phyloP scores from a whole-genome alignment of 2,888 invertebrate genomes.

The Pheosia gnoma region DNA sequence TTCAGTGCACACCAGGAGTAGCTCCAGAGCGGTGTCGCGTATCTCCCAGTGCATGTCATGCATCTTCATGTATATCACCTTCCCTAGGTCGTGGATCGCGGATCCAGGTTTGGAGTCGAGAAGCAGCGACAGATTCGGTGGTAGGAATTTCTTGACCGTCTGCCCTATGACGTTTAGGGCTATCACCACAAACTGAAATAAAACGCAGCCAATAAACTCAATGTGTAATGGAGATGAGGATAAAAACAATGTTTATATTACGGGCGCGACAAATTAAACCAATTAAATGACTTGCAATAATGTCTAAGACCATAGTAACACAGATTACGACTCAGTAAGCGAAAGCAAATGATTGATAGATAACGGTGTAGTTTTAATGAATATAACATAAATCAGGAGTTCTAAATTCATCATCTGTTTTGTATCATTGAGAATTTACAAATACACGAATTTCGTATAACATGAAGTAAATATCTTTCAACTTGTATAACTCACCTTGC shows the following conservation, averaged over 20 bases:
- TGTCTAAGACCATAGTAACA: no score
- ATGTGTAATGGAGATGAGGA: not conserved
- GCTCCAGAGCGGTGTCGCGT: constrained; percentile 89
- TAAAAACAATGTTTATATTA: no score
- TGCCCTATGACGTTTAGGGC: constrained; percentile 88
- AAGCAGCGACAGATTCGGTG: constrained; percentile 89
- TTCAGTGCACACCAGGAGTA: constrained; percentile 87
- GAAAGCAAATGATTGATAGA: no score
- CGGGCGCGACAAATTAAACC: no score
- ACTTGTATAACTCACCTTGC: constrained; percentile 57
- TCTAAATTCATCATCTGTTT: no score
- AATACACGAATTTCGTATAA: no score
- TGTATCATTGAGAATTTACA: no score
- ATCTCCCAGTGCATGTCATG: constrained; percentile 91
- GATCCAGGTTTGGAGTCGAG: constrained; percentile 87
- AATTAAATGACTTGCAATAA: no score
- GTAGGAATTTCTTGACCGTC: constrained; percentile 89
- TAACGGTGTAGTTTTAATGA: no score
- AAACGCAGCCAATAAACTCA: not conserved
- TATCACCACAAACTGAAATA: constrained; percentile 87
- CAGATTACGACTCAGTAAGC: no score
- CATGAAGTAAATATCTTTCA: no score
- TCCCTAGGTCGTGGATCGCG: constrained; percentile 86
- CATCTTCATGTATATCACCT: constrained; percentile 87
- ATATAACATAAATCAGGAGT: no score